Evolutionary conservation across 2,113 vertebrate species (phyloP).

Genomic region (Ochotona curzoniae): DNA sequence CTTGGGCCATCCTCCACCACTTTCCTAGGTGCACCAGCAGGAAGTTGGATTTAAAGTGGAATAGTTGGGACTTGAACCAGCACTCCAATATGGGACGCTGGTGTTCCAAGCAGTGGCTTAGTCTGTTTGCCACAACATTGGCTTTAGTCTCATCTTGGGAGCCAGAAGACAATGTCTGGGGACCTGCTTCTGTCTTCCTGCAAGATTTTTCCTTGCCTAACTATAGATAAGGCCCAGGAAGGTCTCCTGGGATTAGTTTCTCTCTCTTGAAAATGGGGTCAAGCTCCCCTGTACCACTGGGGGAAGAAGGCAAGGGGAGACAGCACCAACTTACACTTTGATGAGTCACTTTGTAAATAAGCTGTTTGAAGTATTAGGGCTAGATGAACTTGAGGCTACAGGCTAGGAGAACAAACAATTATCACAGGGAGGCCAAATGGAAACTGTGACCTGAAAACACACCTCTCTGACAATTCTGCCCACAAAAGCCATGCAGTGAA

Average conservation of each 20-base stretch:
- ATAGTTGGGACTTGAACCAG: too few species aligned
- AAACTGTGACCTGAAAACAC: constrained; percentile 22
- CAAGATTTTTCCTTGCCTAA: background rate
- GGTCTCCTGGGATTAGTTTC: background rate
- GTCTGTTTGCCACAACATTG: too few species aligned
- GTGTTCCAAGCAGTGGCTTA: too few species aligned
- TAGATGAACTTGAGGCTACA: background rate
- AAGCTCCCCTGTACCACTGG: background rate
- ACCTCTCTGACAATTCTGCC: constrained; percentile 19
- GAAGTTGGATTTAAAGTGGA: too few species aligned
- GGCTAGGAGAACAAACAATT: background rate
- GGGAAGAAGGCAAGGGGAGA: background rate
- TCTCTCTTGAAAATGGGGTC: background rate
- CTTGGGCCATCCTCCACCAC: too few species aligned
- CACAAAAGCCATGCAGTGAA: constrained; percentile 38
- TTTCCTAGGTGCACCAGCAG: too few species aligned
- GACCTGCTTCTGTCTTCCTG: background rate
- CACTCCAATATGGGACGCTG: too few species aligned
- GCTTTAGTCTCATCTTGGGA: background rate
- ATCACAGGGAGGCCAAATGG: background rate
- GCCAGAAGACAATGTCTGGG: background rate
- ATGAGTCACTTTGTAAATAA: background rate
- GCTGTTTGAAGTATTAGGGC: background rate
- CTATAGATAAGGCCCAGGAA: background rate
- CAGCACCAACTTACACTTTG: background rate